phyloP scores from a whole-genome alignment of 2,797 vertebrate species.

The Falco rusticolus region DNA sequence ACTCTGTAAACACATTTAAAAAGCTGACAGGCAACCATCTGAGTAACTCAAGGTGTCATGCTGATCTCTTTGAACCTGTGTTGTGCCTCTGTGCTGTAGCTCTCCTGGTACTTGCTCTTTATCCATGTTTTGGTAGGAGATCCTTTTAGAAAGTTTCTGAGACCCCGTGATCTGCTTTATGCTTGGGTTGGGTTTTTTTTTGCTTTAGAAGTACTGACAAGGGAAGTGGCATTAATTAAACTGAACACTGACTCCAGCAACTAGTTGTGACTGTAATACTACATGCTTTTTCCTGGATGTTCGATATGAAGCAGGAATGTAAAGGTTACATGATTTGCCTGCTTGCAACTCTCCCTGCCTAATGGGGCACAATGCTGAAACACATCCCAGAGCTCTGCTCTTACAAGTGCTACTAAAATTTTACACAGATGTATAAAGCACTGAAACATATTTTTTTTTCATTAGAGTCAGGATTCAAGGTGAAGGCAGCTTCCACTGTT shows the following conservation, averaged over 20 bases:
- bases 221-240: neutral
- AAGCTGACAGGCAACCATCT: neutral
- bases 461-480: neutral
- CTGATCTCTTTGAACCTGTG: neutral
- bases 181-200: neutral
- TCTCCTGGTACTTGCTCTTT: neutral
- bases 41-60: neutral
- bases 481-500: neutral
- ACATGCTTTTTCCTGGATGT: neutral
- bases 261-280: neutral
- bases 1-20: neutral
- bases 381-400: neutral
- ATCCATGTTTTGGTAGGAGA: neutral
- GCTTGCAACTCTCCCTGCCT: neutral
- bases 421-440: neutral
- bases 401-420: neutral
- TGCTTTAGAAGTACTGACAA: neutral
- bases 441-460: neutral
- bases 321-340: neutral
- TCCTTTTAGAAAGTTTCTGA: neutral
- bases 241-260: neutral
- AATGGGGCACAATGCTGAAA: neutral
- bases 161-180: neutral
- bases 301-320: neutral
- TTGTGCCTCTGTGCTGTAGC: neutral